Evolutionary conservation across 1,140 invertebrate species (phyloP).

Genomic region (Drosophila nigromelanica): DNA sequence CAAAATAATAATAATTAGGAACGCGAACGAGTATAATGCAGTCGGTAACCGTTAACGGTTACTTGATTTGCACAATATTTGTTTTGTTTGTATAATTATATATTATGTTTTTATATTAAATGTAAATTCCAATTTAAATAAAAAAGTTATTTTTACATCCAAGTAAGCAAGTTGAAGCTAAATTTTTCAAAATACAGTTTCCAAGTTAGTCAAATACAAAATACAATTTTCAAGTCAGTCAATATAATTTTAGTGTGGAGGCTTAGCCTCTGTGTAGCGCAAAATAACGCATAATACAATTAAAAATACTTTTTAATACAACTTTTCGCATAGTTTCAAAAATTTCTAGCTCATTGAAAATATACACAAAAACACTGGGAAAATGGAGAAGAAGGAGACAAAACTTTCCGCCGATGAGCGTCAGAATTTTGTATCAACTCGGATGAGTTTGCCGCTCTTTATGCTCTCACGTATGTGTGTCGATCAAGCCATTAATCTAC

Average conservation of each 20-base stretch:
- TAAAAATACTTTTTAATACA: background rate
- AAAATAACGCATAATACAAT: background rate
- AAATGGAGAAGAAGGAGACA: constrained; percentile 33
- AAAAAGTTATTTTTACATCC: too few species aligned
- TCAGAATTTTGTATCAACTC: constrained; percentile 64
- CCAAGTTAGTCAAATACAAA: background rate
- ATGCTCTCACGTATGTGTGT: constrained; percentile 60
- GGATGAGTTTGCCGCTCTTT: constrained; percentile 66
- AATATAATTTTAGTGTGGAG: background rate
- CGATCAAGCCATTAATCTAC: background rate
- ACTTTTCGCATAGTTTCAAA: constrained; percentile 7
- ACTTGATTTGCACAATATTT: too few species aligned
- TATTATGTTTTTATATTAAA: too few species aligned
- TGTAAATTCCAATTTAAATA: too few species aligned
- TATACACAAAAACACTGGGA: background rate
- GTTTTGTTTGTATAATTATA: too few species aligned
- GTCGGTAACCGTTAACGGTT: too few species aligned
- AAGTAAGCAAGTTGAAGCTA: too few species aligned
- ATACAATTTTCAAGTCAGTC: background rate
- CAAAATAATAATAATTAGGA: too few species aligned
- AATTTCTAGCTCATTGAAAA: constrained; percentile 2
- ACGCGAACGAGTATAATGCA: too few species aligned
- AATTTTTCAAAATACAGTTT: background rate
- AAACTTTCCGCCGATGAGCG: constrained; percentile 51
- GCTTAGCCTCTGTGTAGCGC: background rate